These are phyloP conservation scores for Alloplasta piceator DNA, from an alignment of 2,888 invertebrate genomes.

Conservation along the genomic window DNA sequence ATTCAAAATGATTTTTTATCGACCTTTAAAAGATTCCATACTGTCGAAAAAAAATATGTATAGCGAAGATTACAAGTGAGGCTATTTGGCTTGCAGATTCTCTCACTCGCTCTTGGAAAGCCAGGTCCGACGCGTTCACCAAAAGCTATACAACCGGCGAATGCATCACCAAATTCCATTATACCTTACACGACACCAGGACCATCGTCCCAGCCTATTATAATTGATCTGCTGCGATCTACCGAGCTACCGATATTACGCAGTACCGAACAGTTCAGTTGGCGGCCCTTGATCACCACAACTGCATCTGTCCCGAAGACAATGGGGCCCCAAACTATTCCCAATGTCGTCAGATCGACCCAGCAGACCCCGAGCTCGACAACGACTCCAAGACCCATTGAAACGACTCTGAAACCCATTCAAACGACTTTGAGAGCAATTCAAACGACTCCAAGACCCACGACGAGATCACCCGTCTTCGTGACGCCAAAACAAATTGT, in stretches of 20 bases:
- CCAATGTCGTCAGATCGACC: too few species aligned
- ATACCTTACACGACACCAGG: slow-evolving; percentile 53
- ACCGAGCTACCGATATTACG: slow-evolving; percentile 63
- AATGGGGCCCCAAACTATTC: slow-evolving; percentile 43
- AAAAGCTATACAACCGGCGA: slow-evolving; percentile 76
- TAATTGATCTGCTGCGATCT: slow-evolving; percentile 75
- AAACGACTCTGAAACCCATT: slow-evolving; percentile 45
- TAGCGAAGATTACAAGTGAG: too few species aligned
- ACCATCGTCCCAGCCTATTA: slow-evolving; percentile 72
- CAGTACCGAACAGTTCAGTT: slow-evolving; percentile 63
- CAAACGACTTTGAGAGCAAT: too few species aligned
- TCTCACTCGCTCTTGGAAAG: slow-evolving; percentile 77
- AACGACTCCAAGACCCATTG: slow-evolving; percentile 46
- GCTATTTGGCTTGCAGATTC: slow-evolving; percentile 79
- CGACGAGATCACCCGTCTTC: slow-evolving; percentile 57
- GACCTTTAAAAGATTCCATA: too few species aligned
- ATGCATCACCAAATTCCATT: slow-evolving; percentile 73
- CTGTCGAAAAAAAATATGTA: too few species aligned
- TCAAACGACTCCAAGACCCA: slow-evolving; percentile 57
- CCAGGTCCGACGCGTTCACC: slow-evolving; percentile 78
- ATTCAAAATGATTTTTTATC: too few species aligned
- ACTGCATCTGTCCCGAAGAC: slow-evolving; percentile 64
- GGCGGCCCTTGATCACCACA: slow-evolving; percentile 69
- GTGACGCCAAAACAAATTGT: slow-evolving; percentile 71
- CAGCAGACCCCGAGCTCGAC: slow-evolving; percentile 38